Conservation (phyloP, 2,888 invertebrate species). For the Linyphia triangularis region DNA sequence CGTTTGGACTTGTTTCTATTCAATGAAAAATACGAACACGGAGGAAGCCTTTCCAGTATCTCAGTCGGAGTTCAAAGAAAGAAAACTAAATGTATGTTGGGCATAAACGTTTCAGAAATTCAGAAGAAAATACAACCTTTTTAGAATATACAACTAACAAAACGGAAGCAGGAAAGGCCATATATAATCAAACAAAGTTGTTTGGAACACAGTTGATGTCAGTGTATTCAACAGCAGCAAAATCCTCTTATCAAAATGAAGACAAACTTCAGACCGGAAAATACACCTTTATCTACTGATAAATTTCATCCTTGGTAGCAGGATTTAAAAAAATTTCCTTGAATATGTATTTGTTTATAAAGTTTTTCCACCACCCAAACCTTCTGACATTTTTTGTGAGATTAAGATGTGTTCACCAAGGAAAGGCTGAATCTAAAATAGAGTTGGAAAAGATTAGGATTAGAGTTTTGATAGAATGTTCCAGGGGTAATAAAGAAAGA, state of each 20-base stretch:
- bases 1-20: too few species aligned
- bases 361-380: background rate
- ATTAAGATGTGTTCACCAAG: background rate
- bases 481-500: background rate
- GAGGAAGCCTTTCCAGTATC: too few species aligned
- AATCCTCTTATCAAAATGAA: slow-evolving; percentile 4
- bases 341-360: background rate
- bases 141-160: background rate
- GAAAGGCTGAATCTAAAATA: background rate
- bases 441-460: background rate
- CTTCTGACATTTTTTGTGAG: too few species aligned
- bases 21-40: too few species aligned
- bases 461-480: background rate
- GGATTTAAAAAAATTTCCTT: background rate
- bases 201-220: background rate
- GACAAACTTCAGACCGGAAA: background rate
- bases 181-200: background rate
- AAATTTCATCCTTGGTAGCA: background rate
- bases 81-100: too few species aligned
- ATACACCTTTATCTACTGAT: slow-evolving; percentile 20
- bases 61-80: too few species aligned
- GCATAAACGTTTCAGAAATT: too few species aligned
- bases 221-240: background rate
- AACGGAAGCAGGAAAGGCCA: background rate
- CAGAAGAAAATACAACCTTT: too few species aligned